These are phyloP conservation scores for Ochotona princeps DNA, from an alignment of 2,113 vertebrate species.

Conservation along the genomic window DNA sequence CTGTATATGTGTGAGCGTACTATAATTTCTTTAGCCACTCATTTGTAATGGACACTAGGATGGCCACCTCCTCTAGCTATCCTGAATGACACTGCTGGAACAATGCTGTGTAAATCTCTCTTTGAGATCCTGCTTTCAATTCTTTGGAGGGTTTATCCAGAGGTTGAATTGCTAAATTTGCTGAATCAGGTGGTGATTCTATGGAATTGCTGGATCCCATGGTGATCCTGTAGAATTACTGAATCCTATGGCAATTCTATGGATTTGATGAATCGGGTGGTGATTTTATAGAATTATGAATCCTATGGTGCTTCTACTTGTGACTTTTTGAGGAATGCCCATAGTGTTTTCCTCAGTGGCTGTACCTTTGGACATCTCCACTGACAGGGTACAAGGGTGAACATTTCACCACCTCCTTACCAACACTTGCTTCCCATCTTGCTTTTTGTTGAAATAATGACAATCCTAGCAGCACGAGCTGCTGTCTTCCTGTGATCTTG, in stretches of 20 bases:
- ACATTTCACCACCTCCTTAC: neutral
- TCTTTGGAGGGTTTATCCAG: neutral
- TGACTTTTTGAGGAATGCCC: neutral
- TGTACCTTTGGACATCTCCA: neutral
- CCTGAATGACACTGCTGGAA: neutral
- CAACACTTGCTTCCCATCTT: neutral
- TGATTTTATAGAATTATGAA: neutral
- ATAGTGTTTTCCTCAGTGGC: neutral
- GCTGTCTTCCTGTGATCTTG: neutral
- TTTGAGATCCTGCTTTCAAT: neutral
- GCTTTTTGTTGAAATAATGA: neutral
- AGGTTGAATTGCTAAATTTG: neutral
- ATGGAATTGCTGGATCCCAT: neutral
- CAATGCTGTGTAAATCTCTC: neutral
- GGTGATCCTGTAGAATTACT: too few species aligned
- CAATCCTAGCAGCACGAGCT: neutral
- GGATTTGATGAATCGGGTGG: neutral
- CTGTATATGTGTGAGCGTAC: neutral
- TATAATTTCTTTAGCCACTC: neutral
- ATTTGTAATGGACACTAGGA: neutral
- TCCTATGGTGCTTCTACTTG: neutral
- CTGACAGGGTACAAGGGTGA: neutral
- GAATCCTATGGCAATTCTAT: neutral
- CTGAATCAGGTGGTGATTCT: neutral
- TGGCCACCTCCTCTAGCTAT: neutral